Conservation (phyloP, 2,888 invertebrate species). For the Clepsis dumicolana region DNA sequence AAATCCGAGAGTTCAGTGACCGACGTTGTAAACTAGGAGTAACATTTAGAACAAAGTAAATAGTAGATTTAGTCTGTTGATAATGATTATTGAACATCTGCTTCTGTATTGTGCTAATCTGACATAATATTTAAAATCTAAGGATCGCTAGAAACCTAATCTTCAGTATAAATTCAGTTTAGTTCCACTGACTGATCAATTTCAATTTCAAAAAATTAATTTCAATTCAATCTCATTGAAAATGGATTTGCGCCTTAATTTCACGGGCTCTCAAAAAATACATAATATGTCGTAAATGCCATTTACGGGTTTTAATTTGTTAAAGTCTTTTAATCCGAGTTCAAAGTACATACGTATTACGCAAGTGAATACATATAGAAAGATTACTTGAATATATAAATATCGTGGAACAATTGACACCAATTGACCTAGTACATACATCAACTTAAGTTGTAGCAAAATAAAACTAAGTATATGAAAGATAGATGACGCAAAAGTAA, state of each 20-base stretch:
- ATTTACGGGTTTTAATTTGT: not conserved
- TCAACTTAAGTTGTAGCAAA: no score
- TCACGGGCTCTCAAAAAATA: not conserved
- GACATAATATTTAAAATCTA: conserved; percentile 1
- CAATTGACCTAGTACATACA: no score
- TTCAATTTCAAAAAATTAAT: conserved; percentile 15
- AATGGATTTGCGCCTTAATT: conserved; percentile 18
- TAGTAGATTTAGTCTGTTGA: no score
- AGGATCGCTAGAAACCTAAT: conserved; percentile 16
- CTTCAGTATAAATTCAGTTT: conserved; percentile 24
- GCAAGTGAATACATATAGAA: no score
- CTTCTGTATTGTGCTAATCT: conserved; percentile 14
- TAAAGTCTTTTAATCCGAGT: not conserved
- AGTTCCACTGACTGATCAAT: conserved; percentile 20
- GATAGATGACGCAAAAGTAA: no score
- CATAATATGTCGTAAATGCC: not conserved
- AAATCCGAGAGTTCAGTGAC: no score
- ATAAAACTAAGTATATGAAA: no score
- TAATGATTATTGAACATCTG: conserved; percentile 11
- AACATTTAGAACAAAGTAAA: no score
- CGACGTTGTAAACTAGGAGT: no score
- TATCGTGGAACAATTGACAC: no score
- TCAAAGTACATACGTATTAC: no score
- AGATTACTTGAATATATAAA: no score
- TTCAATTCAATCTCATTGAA: conserved; percentile 9